Conservation (phyloP, 2,888 invertebrate genomes). For the Watsonalla binaria region DNA sequence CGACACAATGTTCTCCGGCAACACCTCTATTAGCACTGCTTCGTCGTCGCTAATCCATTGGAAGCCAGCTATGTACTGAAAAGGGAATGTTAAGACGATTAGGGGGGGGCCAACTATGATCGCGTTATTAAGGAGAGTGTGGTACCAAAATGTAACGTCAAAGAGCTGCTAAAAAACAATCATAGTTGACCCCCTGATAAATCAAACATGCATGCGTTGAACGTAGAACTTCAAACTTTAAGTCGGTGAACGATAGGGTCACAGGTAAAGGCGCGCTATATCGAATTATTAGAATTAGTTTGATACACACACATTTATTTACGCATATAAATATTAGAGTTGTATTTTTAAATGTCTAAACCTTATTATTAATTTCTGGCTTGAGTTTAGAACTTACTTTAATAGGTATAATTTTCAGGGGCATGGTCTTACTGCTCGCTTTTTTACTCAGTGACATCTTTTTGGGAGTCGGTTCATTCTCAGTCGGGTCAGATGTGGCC, state of each 20-base stretch:
- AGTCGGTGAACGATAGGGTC: no score
- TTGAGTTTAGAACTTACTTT: background rate
- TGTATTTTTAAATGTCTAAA: no score
- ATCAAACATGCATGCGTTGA: no score
- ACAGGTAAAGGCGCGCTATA: no score
- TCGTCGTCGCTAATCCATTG: slow-evolving; percentile 83
- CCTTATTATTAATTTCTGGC: no score
- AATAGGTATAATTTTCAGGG: slow-evolving; percentile 12
- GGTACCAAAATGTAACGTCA: no score
- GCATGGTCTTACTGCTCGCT: slow-evolving; percentile 19
- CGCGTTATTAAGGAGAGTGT: background rate
- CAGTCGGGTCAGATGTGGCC: slow-evolving; percentile 20
- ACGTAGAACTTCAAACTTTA: no score
- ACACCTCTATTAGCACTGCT: slow-evolving; percentile 87
- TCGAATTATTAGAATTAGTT: no score
- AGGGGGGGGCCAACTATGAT: background rate
- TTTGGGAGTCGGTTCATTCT: slow-evolving; percentile 27
- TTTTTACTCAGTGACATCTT: slow-evolving; percentile 18
- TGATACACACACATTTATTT: no score
- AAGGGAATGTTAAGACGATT: slow-evolving; percentile 10
- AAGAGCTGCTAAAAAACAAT: no score
- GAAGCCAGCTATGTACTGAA: slow-evolving; percentile 86
- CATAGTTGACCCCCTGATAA: no score
- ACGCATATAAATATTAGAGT: no score
- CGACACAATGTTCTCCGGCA: slow-evolving; percentile 83